phyloP scores from a whole-genome alignment of 2,797 vertebrate species.

The Pampus argenteus region DNA sequence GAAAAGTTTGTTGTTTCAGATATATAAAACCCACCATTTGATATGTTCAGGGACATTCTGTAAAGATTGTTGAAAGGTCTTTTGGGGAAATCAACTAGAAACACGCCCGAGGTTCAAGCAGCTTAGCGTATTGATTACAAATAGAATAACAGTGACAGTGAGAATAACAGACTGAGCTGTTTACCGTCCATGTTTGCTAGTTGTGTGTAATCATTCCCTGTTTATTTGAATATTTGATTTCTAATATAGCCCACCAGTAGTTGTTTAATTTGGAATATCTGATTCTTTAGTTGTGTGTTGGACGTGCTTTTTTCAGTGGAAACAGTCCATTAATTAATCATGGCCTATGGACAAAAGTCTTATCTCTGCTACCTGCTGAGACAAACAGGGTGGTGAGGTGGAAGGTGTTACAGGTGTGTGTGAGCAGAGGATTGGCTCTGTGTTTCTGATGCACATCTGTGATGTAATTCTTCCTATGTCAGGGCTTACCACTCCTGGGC shows the following conservation, averaged over 20 bases:
- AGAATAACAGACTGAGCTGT: too few species aligned
- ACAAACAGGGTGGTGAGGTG: constrained; percentile 26
- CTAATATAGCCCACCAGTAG: constrained; percentile 1
- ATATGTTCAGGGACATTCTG: not conserved
- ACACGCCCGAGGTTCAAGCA: not conserved
- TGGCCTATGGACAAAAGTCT: constrained; percentile 37
- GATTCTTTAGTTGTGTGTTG: constrained; percentile 9
- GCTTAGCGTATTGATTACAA: not conserved
- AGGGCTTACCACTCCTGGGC: constrained; percentile 36
- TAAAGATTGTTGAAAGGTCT: not conserved
- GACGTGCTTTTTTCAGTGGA: constrained; percentile 30
- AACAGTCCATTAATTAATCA: constrained; percentile 54
- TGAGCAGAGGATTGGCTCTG: constrained; percentile 11
- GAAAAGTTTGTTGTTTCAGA: too few species aligned
- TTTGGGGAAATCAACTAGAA: not conserved
- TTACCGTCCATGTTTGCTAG: too few species aligned
- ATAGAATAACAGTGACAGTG: not conserved
- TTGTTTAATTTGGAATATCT: constrained; percentile 23
- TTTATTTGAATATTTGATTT: constrained; percentile 37
- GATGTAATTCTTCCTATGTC: constrained; percentile 42
- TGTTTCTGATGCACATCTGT: constrained; percentile 41
- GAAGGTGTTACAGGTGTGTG: not conserved
- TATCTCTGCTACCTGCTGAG: constrained; percentile 49
- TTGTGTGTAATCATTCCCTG: too few species aligned
- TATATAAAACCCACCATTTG: not conserved